A percentile compares a stretch with the other conserved stretches of the same genome.
phyloP scores from a whole-genome alignment of 2,113 vertebrate genomes.

The Onychostoma macrolepis region DNA sequence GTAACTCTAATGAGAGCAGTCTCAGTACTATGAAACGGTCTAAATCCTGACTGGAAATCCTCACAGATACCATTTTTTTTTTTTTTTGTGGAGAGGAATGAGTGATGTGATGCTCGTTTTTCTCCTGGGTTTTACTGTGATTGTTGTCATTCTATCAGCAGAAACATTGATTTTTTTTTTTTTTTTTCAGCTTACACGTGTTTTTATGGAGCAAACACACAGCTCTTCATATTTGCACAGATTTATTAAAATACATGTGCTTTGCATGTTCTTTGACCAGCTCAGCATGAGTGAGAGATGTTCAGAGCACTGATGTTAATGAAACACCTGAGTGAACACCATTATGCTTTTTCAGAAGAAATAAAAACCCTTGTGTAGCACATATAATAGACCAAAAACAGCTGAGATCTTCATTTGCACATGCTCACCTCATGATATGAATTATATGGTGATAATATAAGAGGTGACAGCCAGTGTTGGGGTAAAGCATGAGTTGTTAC shows the following conservation, averaged over 20 bases:
- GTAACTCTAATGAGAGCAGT: no score
- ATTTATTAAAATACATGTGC: background rate
- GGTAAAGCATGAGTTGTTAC: no score
- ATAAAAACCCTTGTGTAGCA: background rate
- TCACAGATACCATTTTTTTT: no score
- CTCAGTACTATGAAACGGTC: no score
- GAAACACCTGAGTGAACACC: slow-evolving; percentile 1
- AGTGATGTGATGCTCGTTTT: background rate
- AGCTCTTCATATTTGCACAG: background rate
- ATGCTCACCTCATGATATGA: background rate
- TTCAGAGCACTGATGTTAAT: slow-evolving; percentile 11
- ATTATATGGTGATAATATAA: background rate
- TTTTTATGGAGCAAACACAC: background rate
- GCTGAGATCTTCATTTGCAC: background rate
- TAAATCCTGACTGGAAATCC: no score
- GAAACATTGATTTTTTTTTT: background rate
- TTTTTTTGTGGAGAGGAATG: background rate
- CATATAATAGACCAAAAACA: background rate
- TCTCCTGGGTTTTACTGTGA: background rate
- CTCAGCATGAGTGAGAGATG: background rate
- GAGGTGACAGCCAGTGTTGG: no score
- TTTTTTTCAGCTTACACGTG: background rate
- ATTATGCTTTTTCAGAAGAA: background rate
- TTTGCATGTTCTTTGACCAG: slow-evolving; percentile 9
- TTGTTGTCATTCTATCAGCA: background rate